Percentiles rank a stretch among this genome's conserved stretches.
Conservation (phyloP, 2,797 vertebrate genomes). For the Enoplosus armatus region DNA sequence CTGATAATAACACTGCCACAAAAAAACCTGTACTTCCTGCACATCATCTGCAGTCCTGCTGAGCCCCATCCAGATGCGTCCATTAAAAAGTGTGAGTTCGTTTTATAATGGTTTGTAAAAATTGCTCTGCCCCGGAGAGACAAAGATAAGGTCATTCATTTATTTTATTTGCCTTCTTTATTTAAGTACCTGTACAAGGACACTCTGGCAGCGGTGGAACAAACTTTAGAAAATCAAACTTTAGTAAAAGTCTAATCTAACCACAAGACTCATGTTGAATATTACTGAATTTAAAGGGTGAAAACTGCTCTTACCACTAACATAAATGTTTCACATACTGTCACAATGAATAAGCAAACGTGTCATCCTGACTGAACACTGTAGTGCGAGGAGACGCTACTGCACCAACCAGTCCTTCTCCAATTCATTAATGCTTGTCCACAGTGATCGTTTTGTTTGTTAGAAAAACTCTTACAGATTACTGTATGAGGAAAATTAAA, state of each 20-base stretch:
- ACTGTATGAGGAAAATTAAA: neutral
- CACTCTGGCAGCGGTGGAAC: neutral
- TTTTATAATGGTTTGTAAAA: neutral
- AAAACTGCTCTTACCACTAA: neutral
- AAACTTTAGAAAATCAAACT: neutral
- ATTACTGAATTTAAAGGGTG: neutral
- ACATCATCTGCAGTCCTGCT: slow-evolving; percentile 12
- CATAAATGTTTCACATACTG: neutral
- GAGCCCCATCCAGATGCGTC: slow-evolving; percentile 14
- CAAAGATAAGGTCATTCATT: neutral
- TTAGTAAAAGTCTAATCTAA: neutral
- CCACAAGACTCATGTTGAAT: neutral
- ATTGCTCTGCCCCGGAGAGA: neutral
- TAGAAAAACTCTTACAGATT: neutral
- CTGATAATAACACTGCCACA: slow-evolving; percentile 2
- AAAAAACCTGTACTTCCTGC: neutral
- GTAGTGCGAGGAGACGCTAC: no score
- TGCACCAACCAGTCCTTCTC: neutral
- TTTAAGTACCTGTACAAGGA: neutral
- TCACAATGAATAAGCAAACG: neutral
- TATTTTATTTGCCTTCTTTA: neutral
- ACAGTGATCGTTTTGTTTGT: neutral
- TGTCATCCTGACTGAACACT: neutral
- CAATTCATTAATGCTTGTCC: no score
- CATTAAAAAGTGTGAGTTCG: slow-evolving; percentile 11